phyloP scores from a whole-genome alignment of 1,140 invertebrate genomes.

The Trichogramma pretiosum region DNA sequence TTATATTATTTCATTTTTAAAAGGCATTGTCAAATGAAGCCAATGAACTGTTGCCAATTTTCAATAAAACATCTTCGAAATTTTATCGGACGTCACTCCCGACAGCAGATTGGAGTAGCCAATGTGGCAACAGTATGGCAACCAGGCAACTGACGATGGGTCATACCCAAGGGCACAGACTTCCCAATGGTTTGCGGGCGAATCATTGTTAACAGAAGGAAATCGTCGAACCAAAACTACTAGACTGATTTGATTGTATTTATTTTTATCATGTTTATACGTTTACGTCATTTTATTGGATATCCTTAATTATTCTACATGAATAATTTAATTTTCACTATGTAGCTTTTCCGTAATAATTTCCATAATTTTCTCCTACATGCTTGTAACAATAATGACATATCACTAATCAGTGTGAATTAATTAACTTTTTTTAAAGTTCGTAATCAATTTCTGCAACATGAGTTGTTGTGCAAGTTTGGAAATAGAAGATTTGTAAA shows the following conservation, averaged over 20 bases:
- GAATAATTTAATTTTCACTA: too few relatives aligned
- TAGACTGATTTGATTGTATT: conserved; percentile 16
- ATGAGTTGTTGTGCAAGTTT: background rate
- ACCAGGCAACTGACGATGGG: conserved; percentile 37
- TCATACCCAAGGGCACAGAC: conserved; percentile 32
- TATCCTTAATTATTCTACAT: background rate
- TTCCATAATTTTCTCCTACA: background rate
- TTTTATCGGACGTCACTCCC: conserved; percentile 76
- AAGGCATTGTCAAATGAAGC: conserved; percentile 89
- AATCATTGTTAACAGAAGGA: conserved; percentile 31
- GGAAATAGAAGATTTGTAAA: conserved; percentile 8
- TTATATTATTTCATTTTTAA: background rate
- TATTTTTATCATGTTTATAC: conserved; percentile 15
- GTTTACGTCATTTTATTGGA: conserved; percentile 7
- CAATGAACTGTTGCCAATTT: conserved; percentile 90
- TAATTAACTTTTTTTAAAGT: background rate
- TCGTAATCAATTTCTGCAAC: background rate
- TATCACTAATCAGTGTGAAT: conserved; percentile 1
- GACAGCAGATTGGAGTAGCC: conserved; percentile 78
- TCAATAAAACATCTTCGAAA: conserved; percentile 88
- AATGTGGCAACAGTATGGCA: conserved; percentile 40
- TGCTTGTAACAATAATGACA: conserved; percentile 1
- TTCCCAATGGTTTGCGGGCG: conserved; percentile 32
- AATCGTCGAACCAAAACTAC: conserved; percentile 5
- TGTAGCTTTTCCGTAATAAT: too few relatives aligned